These are phyloP conservation scores for Glaucopsyche alexis DNA, from an alignment of 2,888 invertebrate genomes.

Conservation along the genomic window DNA sequence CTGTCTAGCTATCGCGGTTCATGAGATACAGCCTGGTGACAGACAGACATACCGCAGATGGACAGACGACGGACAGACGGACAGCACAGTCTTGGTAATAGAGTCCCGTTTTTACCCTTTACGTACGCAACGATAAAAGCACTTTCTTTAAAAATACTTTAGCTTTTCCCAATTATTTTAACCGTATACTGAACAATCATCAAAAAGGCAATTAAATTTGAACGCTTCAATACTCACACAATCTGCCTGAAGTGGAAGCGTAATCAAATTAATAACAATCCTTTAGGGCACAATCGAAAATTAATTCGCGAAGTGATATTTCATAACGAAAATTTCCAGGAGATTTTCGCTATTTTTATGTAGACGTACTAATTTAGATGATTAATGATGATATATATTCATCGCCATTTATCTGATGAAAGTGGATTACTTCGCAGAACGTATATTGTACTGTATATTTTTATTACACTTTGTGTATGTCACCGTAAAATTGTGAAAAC, in stretches of 20 bases:
- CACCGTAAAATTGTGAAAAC: no score
- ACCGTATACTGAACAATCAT: neutral
- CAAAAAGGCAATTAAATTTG: neutral
- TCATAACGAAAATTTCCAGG: neutral
- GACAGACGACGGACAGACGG: no score
- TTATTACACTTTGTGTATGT: no score
- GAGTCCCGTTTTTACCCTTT: no score
- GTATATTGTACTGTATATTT: neutral
- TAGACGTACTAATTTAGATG: neutral
- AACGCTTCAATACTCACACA: neutral
- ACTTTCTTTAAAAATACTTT: neutral
- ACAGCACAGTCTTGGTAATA: no score
- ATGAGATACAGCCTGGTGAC: no score
- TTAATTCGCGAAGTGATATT: neutral
- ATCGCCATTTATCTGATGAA: no score
- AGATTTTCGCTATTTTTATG: neutral
- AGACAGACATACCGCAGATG: no score
- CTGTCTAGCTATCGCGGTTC: no score
- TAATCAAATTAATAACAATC: constrained; percentile 12
- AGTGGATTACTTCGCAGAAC: no score
- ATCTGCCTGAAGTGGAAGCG: neutral
- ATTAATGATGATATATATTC: neutral
- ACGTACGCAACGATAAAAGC: no score
- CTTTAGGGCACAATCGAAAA: neutral
- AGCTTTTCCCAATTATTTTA: neutral